Evolutionary conservation across 2,888 invertebrate genomes (phyloP), one percentile per base, ranked within the genome.

Genomic region (Cremastinae sp.): DNA sequence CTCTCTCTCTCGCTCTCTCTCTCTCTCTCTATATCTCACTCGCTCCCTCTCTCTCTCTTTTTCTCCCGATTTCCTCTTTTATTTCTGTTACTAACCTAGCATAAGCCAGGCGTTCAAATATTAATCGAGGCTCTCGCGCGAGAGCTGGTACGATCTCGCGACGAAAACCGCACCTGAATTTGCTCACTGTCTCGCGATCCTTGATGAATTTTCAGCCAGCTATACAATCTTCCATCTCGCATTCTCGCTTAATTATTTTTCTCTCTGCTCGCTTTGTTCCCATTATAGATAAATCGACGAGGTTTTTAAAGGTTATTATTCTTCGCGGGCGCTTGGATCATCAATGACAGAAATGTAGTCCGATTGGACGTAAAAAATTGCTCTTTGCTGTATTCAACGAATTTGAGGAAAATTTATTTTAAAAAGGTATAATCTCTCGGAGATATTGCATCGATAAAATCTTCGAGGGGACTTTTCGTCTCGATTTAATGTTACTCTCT

Each of bases 21-120:
- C 41, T 5, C 28, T 28, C 28, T 28, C 28, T 28, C 2, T 28
- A 28, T 28, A 28, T 28, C 5, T 28, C 28, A 3, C 28, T 28
- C 28, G 5, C 5, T 28, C 28, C 5, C 28, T 28, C 28, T 28
- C 28, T 28, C 28, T 28, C 28, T 28, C 28, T 28, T 5, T 28
- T 5, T 3, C 28, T 28, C 2, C 28, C 28, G 5, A 28, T 34
- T 38, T 41, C 28, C 1, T 16, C 43, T 85, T 84, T 61, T 51
- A 59, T 69, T 59, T 58, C 53, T 84, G 85, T 82, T 88, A 88
- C 88, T 89, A 89, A 89, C 88, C 89, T 89, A 89, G 88, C 87
- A 85, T 88, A 89, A 89, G 83, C 84, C 88, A 87, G 86, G 38
- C 88, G 87, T 88, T 87, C 87, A 88, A 88, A 89, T 87, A 88